phyloP scores from a whole-genome alignment of 2,888 invertebrate genomes.

The Polylopha cassiicola region DNA sequence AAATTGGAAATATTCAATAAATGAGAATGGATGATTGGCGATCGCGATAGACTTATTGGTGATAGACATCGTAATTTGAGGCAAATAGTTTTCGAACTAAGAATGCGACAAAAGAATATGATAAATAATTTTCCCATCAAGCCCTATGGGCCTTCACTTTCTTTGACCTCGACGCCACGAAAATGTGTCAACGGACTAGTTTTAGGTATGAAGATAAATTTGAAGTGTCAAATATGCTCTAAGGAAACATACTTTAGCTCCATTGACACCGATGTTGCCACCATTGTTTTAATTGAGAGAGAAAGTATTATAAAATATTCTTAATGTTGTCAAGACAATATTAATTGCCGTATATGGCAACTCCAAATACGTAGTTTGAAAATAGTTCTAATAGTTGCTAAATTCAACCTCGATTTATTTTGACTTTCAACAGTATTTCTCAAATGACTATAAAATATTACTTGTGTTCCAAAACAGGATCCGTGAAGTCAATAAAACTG shows the following conservation, averaged over 20 bases:
- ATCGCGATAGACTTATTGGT: constrained; percentile 35
- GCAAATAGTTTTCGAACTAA: constrained; percentile 47
- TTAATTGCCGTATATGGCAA: no score
- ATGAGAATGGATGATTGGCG: constrained; percentile 36
- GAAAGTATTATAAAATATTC: constrained; percentile 19
- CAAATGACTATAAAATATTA: constrained; percentile 6
- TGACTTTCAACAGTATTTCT: constrained; percentile 17
- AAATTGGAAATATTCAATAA: constrained; percentile 27
- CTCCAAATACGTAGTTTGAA: not conserved
- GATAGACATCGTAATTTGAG: constrained; percentile 42
- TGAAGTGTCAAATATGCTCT: constrained; percentile 34
- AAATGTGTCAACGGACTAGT: constrained; percentile 33
- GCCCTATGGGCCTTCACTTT: constrained; percentile 41
- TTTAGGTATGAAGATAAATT: constrained; percentile 35
- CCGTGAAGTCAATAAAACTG: constrained; percentile 28
- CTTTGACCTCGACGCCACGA: constrained; percentile 36
- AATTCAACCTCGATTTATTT: constrained; percentile 19
- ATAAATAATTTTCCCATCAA: constrained; percentile 40
- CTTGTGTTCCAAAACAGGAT: constrained; percentile 23
- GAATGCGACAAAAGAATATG: constrained; percentile 40
- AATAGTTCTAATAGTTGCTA: not conserved
- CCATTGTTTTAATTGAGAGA: constrained; percentile 22
- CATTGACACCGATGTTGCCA: constrained; percentile 9
- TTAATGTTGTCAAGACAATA: no score
- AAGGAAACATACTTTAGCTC: constrained; percentile 23